Base-by-base conservation (phyloP, 2,888 invertebrate species). In the Ypsolopha sequella region DNA sequence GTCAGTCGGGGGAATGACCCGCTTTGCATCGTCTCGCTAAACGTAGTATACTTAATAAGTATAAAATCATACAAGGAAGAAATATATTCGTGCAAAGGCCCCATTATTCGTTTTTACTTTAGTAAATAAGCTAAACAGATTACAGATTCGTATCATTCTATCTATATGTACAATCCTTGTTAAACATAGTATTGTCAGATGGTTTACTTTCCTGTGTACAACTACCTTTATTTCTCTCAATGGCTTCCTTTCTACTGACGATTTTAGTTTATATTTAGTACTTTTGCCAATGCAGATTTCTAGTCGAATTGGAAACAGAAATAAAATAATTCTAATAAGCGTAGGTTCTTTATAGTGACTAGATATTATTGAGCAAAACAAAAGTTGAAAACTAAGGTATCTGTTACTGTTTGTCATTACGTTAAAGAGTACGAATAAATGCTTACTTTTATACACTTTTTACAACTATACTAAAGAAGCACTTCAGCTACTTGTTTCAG, bases 181-280 rank as follows among this genome's bases (percentile, higher is more conserved):
- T 69, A 76, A 82, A 70, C 71, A 68, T 86, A 84, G 79, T 86
- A 86, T 86, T 86, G 85, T 86, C 85, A 76, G 80, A 78, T 80
- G 81, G 70, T 79, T 69, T 78, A 73, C 78, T 73, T 77, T 80
- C 71, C 75, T 77, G 77, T 76, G 69, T 72, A 61, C 63, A 41
- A n/a, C 64, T 68, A 69, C 65, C 66, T 66, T 66, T 67, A 65
- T 68, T 34, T 63, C 60, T 65, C 59, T 60, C 65, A 68, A 61
- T 60, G 56, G 56, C 61, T 63, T 62, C 7, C 11, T 48, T 36
- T 11, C 50, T 50, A 50, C 50, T 50, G 41, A 33, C 50, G 24
- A 24, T 36, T 47, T 47, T 45, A 43, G 35, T n/a, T 47, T 47
- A 13, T 14, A 33, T 46, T 13, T 36, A 46, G n/a, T 38, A 6